Percentiles rank a stretch among this genome's conserved stretches.
phyloP scores from a whole-genome alignment of 2,888 invertebrate species.

The Yponomeuta plumbellus region DNA sequence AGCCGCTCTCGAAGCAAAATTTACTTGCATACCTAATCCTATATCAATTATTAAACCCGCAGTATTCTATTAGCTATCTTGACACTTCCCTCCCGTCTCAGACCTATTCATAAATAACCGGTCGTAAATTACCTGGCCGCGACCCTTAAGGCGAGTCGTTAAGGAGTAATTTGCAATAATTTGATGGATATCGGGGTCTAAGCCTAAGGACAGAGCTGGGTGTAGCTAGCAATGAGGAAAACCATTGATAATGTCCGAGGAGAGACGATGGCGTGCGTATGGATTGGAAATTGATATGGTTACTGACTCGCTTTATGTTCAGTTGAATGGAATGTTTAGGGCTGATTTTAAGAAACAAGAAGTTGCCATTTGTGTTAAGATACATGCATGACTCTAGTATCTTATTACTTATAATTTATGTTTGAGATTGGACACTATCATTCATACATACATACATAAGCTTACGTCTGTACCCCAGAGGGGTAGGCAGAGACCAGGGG shows the following conservation, averaged over 20 bases:
- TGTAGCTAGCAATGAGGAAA: constrained; percentile 1
- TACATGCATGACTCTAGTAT: too few species aligned
- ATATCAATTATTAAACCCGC: too few species aligned
- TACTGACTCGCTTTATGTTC: neutral
- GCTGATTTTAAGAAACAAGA: neutral
- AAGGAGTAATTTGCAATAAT: constrained; percentile 26
- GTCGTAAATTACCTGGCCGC: neutral
- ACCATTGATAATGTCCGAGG: neutral
- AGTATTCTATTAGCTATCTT: too few species aligned
- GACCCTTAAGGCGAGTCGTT: constrained; percentile 25
- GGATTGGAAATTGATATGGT: neutral
- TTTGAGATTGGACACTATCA: too few species aligned
- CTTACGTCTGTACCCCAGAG: too few species aligned
- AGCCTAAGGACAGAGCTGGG: constrained; percentile 9
- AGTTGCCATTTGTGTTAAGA: too few species aligned
- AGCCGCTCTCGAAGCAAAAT: too few species aligned
- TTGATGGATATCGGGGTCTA: constrained; percentile 23
- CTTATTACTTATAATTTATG: too few species aligned
- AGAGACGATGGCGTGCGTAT: neutral
- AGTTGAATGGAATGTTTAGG: neutral
- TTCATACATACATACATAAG: too few species aligned
- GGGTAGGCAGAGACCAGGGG: too few species aligned
- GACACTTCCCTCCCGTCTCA: neutral
- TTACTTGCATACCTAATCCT: too few species aligned
- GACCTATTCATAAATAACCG: neutral